Percentiles rank a stretch among this genome's conserved stretches.
Conservation (phyloP, 2,113 vertebrate species). For the Oreochromis tanganicae region DNA sequence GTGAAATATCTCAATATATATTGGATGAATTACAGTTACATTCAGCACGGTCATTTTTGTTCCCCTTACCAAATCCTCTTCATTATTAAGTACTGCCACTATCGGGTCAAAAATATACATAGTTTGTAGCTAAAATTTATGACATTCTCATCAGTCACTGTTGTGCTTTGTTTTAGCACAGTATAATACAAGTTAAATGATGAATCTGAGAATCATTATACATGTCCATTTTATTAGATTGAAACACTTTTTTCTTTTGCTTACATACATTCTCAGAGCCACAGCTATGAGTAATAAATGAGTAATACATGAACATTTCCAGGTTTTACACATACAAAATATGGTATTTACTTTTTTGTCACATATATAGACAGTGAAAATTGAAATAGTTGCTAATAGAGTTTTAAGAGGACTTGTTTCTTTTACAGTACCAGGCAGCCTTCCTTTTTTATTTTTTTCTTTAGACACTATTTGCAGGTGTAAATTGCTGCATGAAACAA, state of each 20-base stretch:
- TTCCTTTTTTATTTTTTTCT: background rate
- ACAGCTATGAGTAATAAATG: background rate
- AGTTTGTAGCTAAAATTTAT: background rate
- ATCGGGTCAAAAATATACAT: background rate
- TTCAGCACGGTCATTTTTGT: background rate
- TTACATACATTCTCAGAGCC: background rate
- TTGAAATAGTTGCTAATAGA: background rate
- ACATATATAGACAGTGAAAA: background rate
- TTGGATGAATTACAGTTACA: background rate
- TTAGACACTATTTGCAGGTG: background rate
- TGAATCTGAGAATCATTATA: background rate
- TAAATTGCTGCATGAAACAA: background rate
- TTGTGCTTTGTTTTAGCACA: background rate
- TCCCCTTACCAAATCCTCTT: background rate
- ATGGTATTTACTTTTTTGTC: background rate
- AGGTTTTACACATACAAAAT: background rate
- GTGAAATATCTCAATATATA: background rate
- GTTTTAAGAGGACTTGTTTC: background rate
- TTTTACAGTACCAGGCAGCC: background rate
- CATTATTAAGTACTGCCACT: background rate
- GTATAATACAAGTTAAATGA: background rate
- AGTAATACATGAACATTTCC: background rate
- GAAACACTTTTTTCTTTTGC: background rate
- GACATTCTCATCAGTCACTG: background rate
- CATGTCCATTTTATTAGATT: background rate